These are phyloP conservation scores for Dromas ardeola DNA, from an alignment of 2,113 vertebrate species.

Conservation along the genomic window DNA sequence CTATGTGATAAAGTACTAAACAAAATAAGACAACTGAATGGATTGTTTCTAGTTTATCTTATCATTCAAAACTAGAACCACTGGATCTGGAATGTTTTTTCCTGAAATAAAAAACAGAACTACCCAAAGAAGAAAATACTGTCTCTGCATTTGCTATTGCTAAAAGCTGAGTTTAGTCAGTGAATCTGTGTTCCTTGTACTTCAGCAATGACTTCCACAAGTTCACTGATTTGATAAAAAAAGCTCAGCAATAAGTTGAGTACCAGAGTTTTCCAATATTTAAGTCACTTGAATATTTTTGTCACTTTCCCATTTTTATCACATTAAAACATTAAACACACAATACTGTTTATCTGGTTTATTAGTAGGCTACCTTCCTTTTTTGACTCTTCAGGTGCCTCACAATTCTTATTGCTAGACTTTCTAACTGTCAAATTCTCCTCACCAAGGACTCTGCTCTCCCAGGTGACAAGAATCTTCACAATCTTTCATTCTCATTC, in stretches of 20 bases:
- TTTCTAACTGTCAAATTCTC: neutral
- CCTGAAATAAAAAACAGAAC: neutral
- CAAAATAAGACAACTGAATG: neutral
- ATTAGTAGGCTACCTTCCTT: neutral
- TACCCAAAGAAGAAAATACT: neutral
- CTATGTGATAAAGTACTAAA: neutral
- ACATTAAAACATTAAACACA: neutral
- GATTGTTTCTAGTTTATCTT: neutral
- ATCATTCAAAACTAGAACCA: neutral
- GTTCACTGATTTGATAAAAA: neutral
- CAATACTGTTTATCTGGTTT: neutral
- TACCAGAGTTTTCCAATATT: neutral
- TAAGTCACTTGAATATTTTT: neutral
- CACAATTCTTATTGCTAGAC: neutral
- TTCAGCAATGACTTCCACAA: neutral
- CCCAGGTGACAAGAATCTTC: neutral
- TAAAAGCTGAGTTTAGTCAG: neutral
- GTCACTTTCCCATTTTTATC: neutral
- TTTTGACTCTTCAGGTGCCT: neutral
- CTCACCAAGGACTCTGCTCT: neutral
- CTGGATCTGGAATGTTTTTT: neutral
- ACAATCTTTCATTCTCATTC: neutral
- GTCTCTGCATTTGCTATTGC: neutral
- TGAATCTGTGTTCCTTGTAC: neutral
- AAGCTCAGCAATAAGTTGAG: neutral